Evolutionary conservation across 2,113 vertebrate genomes (phyloP), one percentile per base, ranked within the genome.

Genomic region (Trichechus manatus): DNA sequence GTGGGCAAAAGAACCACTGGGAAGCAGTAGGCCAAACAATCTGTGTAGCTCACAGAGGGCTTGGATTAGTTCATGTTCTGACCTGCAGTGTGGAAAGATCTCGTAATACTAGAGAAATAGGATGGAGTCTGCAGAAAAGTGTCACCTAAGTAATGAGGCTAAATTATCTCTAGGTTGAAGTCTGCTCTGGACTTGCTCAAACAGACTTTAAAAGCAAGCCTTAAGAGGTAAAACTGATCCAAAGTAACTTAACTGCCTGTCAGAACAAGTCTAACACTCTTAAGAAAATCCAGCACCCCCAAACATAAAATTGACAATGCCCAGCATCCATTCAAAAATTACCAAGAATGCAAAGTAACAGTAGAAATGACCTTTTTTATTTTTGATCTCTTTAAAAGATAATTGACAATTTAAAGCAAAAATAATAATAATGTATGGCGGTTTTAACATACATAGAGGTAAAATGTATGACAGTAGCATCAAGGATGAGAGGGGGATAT

Each of bases 191-290:
- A 82, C 82, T 70, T 94, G 92, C 89, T 68, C 89, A 50, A 87
- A 88, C 83, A 94, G 50, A 83, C 39, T 63, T 87, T 82, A 56
- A 74, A 85, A 64, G 59, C 63, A 95, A 94, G 36, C 50, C n/a
- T 47, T 75, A 78, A 79, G 82, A 94, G 74, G 83, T 10, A 83
- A 75, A 86, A 61, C 39, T 59, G 63, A 64, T 83, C 33, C 27
- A 20, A 82, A 64, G 72, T 81, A 83, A 87, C 42, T 29, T 85
- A 44, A 39, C 44, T 56, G n/a, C 78, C 70, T 91, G 79, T 68
- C 63, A 80, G 63, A 79, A 89, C 92, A 97, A 95, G 95, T 61
- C 47, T 22, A 74, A 44, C 13, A 61, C 56, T n/a, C 68, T 47
- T 70, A 83, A 61, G 53, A 92, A 89, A 90, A 81, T 25, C 31